phyloP scores from a whole-genome alignment of 2,888 invertebrate species.

The Apodemia hepburni region DNA sequence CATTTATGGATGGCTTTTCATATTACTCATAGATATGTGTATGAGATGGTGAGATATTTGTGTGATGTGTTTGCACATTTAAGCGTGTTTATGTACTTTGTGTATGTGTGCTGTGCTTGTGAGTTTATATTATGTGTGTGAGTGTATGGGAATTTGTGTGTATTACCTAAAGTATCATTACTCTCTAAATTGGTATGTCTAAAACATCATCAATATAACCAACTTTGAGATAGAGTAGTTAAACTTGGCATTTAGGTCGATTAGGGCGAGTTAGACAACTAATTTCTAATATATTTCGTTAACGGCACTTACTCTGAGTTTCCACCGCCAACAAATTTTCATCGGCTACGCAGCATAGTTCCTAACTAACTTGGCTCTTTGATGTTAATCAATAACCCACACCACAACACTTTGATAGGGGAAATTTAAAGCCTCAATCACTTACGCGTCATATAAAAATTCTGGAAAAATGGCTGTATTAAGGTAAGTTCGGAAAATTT shows the following conservation, averaged over 20 bases:
- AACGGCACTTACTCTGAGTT: constrained; percentile 66
- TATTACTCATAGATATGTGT: too few species aligned
- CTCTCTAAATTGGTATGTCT: not conserved
- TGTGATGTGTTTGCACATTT: too few species aligned
- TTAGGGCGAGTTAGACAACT: constrained; percentile 64
- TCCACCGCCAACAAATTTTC: constrained; percentile 53
- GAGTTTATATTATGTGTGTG: too few species aligned
- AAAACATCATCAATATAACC: not conserved
- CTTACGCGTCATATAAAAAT: not conserved
- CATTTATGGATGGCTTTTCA: too few species aligned
- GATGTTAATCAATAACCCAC: constrained; percentile 52
- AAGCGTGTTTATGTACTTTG: too few species aligned
- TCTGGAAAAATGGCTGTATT: not conserved
- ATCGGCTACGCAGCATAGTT: constrained; percentile 49
- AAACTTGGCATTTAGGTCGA: constrained; percentile 57
- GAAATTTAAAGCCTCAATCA: constrained; percentile 12
- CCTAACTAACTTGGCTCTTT: constrained; percentile 54
- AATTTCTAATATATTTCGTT: constrained; percentile 73
- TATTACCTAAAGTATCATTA: not conserved
- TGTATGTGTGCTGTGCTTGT: too few species aligned
- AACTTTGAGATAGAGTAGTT: constrained; percentile 37
- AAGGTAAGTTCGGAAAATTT: not conserved
- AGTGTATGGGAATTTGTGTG: not conserved
- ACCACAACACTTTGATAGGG: constrained; percentile 27
- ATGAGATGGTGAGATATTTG: too few species aligned